These are phyloP conservation scores for Sparidentex hasta DNA, from an alignment of 2,797 vertebrate species.

Conservation along the genomic window DNA sequence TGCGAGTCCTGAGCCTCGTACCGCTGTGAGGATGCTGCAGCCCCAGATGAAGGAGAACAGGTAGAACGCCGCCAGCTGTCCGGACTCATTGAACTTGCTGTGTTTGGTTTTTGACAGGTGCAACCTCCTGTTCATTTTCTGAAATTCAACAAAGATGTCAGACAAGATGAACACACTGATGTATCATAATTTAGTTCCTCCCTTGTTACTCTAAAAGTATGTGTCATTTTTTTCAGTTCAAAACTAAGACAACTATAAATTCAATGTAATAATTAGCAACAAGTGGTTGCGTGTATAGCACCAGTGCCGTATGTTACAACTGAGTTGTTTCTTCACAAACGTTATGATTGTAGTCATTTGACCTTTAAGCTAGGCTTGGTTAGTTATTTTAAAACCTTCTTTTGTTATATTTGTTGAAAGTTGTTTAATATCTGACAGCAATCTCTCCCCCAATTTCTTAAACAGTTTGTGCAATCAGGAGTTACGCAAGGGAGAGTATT, in stretches of 20 bases:
- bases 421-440: too few relatives aligned
- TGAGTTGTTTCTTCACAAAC: neutral
- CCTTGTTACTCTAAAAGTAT: neutral
- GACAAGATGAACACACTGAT: neutral
- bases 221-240: neutral
- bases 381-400: too few relatives aligned
- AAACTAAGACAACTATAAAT: neutral
- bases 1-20: slow-evolving; percentile 67
- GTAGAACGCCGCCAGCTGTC: slow-evolving; percentile 90
- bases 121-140: slow-evolving; percentile 90
- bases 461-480: neutral
- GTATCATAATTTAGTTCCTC: neutral
- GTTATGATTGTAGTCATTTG: neutral
- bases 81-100: slow-evolving; percentile 93
- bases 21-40: slow-evolving; percentile 89
- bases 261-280: neutral
- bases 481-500: neutral
- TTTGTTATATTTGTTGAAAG: too few relatives aligned
- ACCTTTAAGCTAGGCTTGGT: neutral
- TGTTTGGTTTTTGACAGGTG: slow-evolving; percentile 91
- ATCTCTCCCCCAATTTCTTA: neutral
- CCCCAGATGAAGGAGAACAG: slow-evolving; percentile 90
- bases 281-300: neutral
- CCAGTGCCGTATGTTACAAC: neutral
- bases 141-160: slow-evolving; percentile 55